Evolutionary conservation across 2,888 invertebrate genomes (phyloP), one percentile per base, ranked within the genome.

Genomic region (Megastigmus dorsalis): DNA sequence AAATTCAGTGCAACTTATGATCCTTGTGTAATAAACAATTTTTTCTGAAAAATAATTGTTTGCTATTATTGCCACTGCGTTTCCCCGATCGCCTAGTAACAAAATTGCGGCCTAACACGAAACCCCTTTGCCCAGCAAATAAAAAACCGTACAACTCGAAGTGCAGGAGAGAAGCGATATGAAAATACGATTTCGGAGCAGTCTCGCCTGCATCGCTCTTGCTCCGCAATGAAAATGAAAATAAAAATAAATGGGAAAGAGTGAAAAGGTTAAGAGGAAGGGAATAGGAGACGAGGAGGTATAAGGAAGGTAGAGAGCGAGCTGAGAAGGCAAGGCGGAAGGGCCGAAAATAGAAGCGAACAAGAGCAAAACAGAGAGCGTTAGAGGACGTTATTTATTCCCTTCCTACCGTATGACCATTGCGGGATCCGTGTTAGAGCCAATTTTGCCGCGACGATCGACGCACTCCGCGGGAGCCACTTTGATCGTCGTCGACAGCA

Each of bases 401-500:
- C 48, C 62, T 23, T 57, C 81, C 83, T 83, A 87, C 87, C 85
- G 84, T 84, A 87, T 87, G 83, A 87, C 87, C 87, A 87, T 87
- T 80, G 85, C 83, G 82, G 84, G 83, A 80, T 86, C 86, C 82
- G 85, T 85, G 85, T 85, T 84, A 76, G 85, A 84, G 84, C 79
- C 83, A 82, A 83, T 85, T 81, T 85, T 83, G 83, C 84, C 81
- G 81, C 82, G 80, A 81, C 82, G 80, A 76, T 81, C 77, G 79
- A 79, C 78, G 76, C 68, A 82, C 82, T 82, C 82, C 79, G 82
- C 81, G 81, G 84, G 83, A 81, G 81, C 82, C 83, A 84, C 80
- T 82, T 82, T 77, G 78, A 75, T 71, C 62, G 74, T 57, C 66
- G 70, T 60, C 52, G 54, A 38, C 54, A 59, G 43, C 65, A 48